Evolutionary conservation across 2,797 vertebrate species (phyloP), one percentile per base, ranked within the genome.

Genomic region (Dipus sagitta): DNA sequence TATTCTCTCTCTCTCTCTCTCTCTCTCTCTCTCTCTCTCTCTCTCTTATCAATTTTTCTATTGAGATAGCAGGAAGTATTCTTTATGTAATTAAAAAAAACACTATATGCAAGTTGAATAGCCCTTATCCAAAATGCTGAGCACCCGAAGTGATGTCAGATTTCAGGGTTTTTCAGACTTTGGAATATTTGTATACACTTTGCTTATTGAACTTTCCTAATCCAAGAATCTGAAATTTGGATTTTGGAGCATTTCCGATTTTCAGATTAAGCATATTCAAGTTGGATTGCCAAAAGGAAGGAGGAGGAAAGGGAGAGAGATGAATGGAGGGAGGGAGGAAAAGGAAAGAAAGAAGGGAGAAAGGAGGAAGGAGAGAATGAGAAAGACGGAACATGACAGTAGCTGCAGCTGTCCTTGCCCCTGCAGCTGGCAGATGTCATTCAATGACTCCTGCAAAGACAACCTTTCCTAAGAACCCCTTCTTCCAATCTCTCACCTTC

Each of bases 51-150:
- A 12, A 64, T 62, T 94, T 91, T 93, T 82, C 81, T 93, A 42
- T 65, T 88, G 88, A 75, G 70, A 90, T 47, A 85, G 86, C 21
- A 79, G 42, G 47, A 88, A 67, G 32, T 86, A 2, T 86, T 88
- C 52, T 7, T 93, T 83, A 81, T 87, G 26, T 67, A 82, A 78
- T n/a, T n/a, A n/a, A 91, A 85, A 64, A 91, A 92, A 95, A 54
- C 12, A 62, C 24, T 11, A 10, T 75, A 62, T 74, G 26, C 38
- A 76, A 9, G 4, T 54, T 70, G 24, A 34, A 14, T 52, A 52
- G 11, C 6, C 28, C 54, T 52, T 62, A 71, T 52, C 52, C 20
- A 62, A 67, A 62, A 62, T 64, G 28, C 54, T 76, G 47, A 15
- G 30, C 14, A 70, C 8, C 62, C 34, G 64, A n/a, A 74, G 38